Percentiles rank a stretch among this genome's conserved stretches.
Conservation (phyloP, 2,797 vertebrate species). For the Dermochelys coriacea region DNA sequence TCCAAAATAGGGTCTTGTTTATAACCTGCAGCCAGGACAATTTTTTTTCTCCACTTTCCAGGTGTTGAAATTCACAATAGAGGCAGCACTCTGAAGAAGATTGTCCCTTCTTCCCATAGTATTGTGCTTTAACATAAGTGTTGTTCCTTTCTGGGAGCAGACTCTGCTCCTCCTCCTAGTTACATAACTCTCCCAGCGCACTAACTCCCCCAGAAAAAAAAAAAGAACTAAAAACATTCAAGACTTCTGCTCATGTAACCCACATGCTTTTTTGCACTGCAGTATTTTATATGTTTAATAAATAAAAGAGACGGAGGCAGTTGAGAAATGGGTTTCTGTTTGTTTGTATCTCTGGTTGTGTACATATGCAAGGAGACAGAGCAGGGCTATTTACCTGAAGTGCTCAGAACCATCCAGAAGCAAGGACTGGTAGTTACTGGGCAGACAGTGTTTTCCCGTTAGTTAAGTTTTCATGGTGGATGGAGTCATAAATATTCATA, state of each 20-base stretch:
- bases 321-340: neutral
- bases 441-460: neutral
- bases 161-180: neutral
- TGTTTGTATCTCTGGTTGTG: neutral
- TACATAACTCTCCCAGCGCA: neutral
- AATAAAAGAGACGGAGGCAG: neutral
- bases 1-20: neutral
- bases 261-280: neutral
- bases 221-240: neutral
- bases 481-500: neutral
- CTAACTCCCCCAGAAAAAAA: neutral
- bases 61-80: neutral
- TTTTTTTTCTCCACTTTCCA: neutral
- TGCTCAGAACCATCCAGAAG: neutral
- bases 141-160: neutral
- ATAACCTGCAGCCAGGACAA: neutral
- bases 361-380: neutral
- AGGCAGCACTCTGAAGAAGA: neutral
- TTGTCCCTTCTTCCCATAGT: neutral
- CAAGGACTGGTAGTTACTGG: neutral
- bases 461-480: neutral
- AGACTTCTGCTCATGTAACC: neutral
- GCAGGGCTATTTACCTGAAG: neutral
- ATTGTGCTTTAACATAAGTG: neutral
- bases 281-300: neutral